These are phyloP conservation scores for Strongylocentrotus purpuratus DNA, from an alignment of 35 echinoderm and acorn worm genomes.

Conservation along the genomic window DNA sequence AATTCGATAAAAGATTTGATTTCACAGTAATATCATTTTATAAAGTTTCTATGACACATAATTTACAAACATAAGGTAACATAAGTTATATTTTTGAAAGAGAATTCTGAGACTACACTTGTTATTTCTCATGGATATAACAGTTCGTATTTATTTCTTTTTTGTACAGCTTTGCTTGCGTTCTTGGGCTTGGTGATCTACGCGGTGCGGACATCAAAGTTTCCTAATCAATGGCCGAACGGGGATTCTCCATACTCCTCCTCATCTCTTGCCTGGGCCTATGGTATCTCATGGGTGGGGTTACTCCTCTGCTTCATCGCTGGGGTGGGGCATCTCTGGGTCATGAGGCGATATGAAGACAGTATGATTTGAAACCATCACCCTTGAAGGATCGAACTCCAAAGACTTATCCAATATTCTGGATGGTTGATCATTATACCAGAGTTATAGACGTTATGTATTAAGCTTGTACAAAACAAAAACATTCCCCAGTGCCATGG, in stretches of 20 bases:
- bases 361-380: slow-evolving; percentile 23
- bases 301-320: not conserved
- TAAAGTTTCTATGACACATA: no score
- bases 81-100: no score
- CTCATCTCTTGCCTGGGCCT: not conserved
- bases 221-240: not conserved
- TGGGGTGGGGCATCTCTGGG: slow-evolving; percentile 34
- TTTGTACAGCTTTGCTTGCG: not conserved
- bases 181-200: not conserved
- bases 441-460: no score
- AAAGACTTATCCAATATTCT: not conserved
- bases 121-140: no score
- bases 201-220: slow-evolving; percentile 35
- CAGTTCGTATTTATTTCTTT: not conserved
- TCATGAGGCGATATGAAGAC: slow-evolving; percentile 20
- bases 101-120: no score
- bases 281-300: slow-evolving; percentile 39
- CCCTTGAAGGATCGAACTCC: not conserved
- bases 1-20: no score
- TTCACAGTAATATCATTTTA: no score
- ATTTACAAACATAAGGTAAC: no score
- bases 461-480: no score
- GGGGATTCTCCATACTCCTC: slow-evolving; percentile 37
- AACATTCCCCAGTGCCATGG: no score
- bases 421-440: no score